phyloP scores from a whole-genome alignment of 2,113 vertebrate species.

The Anoura caudifer region DNA sequence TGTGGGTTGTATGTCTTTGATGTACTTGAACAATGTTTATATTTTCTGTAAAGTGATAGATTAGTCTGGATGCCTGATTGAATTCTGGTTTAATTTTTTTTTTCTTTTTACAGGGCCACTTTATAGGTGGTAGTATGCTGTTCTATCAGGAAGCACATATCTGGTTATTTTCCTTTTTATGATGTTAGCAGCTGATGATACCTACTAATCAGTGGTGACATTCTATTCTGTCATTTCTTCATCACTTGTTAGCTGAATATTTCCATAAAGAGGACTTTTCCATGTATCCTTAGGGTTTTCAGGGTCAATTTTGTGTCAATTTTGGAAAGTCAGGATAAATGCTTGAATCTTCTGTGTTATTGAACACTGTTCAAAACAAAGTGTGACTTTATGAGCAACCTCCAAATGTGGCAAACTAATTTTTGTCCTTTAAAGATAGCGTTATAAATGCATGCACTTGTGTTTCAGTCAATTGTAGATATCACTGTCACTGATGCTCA shows the following conservation, averaged over 20 bases:
- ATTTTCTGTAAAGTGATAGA: background rate
- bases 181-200: background rate
- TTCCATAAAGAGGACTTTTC: background rate
- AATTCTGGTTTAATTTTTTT: background rate
- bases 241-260: background rate
- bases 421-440: background rate
- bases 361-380: background rate
- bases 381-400: background rate
- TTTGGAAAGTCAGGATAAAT: background rate
- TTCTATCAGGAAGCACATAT: background rate
- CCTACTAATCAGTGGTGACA: background rate
- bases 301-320: background rate
- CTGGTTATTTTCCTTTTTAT: background rate
- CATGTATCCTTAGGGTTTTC: background rate
- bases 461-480: background rate
- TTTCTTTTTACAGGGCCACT: background rate
- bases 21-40: background rate
- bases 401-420: background rate
- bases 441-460: background rate
- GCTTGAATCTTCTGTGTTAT: background rate
- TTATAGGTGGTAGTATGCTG: background rate
- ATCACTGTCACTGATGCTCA: background rate
- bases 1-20: background rate
- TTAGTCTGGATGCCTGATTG: background rate
- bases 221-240: background rate